phyloP scores from a whole-genome alignment of 2,797 vertebrate genomes.

The Nyctibius grandis region DNA sequence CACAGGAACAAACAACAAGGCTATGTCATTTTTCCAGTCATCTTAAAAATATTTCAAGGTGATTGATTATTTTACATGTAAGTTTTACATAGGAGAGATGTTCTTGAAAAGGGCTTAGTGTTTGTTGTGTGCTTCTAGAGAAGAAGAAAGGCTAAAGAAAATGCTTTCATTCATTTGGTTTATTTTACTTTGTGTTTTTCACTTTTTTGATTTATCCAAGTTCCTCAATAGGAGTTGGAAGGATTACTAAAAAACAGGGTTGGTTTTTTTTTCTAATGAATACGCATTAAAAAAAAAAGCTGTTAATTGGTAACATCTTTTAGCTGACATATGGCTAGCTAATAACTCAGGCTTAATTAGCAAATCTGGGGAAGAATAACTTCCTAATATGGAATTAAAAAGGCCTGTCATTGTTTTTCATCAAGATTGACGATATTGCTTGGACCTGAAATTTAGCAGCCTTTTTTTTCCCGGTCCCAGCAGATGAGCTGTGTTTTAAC shows the following conservation, averaged over 20 bases:
- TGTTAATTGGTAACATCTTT: constrained; percentile 54
- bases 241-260: not conserved
- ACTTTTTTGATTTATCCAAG: not conserved
- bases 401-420: constrained; percentile 48
- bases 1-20: constrained; percentile 27
- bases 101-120: not conserved
- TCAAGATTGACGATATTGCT: constrained; percentile 5
- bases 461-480: not conserved
- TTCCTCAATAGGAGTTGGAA: not conserved
- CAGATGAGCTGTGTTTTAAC: not conserved
- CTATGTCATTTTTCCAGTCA: not conserved
- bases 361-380: constrained; percentile 43
- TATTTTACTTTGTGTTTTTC: not conserved
- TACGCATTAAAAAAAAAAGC: not conserved
- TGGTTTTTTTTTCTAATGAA: constrained; percentile 20
- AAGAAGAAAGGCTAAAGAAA: constrained; percentile 1
- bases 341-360: constrained; percentile 82
- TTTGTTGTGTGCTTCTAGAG: not conserved
- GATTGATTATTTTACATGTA: not conserved
- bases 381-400: constrained; percentile 61
- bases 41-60: not conserved
- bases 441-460: constrained; percentile 9
- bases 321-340: constrained; percentile 76
- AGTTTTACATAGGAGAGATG: not conserved
- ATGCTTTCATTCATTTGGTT: not conserved